Base-by-base conservation (phyloP, 2,797 vertebrate genomes). In the Brachymystax lenok region DNA sequence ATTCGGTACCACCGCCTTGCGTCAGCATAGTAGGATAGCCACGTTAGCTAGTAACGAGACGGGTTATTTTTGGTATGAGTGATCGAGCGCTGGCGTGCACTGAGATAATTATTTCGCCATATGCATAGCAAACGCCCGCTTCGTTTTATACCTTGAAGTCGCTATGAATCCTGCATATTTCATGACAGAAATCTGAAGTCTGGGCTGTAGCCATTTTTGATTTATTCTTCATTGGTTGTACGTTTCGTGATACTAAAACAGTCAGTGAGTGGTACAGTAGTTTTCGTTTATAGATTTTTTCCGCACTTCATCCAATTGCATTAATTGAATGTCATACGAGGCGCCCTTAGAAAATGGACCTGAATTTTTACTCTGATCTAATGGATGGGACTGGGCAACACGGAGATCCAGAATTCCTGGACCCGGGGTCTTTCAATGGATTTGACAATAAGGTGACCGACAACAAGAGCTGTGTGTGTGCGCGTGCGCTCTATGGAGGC, bases 351-450 rank as follows among this genome's bases (percentile, higher is more conserved):
- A 88, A 78, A 35, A 95, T 95, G 94, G 94, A 95, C 88, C 90
- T 95, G 79, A 94, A 95, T 93, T 95, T 95, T 87, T 95, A 95
- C 84, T 93, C 94, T 19, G 93, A 95, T 87, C 87, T 95, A 71
- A 93, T 94, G 71, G 94, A 94, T 66, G 92, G 92, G 46, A 89
- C 91, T 79, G 93, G 89, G 35, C 94, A 92, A 79, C 92, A 92
- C 67, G 91, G 88, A 0, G 93, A 94, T 12, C 88, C 93, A 4
- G 92, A 94, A 87, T 94, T 95, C 77, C 71, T 95, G 90, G 94
- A 95, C 28, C 88, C 92, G 16, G 94, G 93, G 83, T 83, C 93
- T 2, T 95, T 94, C 87, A 95, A 93, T 85, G 93, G 93, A 77
- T 95, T 94, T 85, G 94, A 95, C 87, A 92, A 86, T 90, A 95